A percentile compares a stretch with the other conserved stretches of the same genome.
Conservation (phyloP, 2,113 vertebrate genomes). For the Mugil cephalus region DNA sequence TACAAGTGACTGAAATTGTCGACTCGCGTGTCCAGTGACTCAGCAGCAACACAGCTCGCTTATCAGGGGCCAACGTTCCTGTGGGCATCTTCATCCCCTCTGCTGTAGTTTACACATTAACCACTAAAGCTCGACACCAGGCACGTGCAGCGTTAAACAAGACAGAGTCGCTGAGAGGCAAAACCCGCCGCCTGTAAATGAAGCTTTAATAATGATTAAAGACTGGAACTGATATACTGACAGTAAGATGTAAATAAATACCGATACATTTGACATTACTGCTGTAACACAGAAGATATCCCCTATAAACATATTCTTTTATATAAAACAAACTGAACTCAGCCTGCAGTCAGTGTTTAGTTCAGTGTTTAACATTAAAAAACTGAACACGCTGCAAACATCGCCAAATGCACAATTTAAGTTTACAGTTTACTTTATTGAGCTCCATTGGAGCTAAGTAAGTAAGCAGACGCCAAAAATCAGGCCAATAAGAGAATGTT, state of each 20-base stretch:
- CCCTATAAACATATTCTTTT: not conserved
- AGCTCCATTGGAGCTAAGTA: conserved; percentile 34
- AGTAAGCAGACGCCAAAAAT: not conserved
- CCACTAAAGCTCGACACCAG: conserved; percentile 30
- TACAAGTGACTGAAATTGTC: conserved; percentile 6
- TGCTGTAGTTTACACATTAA: conserved; percentile 81
- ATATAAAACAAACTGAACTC: conserved; percentile 15
- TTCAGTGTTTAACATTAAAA: conserved; percentile 5
- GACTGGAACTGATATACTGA: not conserved
- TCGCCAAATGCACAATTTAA: conserved; percentile 10
- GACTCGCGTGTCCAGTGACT: conserved; percentile 50
- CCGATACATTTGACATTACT: not conserved
- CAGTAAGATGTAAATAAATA: not conserved
- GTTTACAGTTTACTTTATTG: conserved; percentile 10
- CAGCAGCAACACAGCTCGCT: conserved; percentile 42
- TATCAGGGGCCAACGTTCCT: conserved; percentile 79
- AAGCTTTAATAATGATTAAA: not conserved
- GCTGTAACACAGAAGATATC: no score
- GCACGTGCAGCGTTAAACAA: not conserved
- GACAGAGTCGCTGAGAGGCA: not conserved
- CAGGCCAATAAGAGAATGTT: conserved; percentile 1
- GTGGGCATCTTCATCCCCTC: conserved; percentile 59
- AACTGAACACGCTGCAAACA: conserved; percentile 12
- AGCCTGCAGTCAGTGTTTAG: conserved; percentile 6
- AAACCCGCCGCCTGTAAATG: not conserved